Evolutionary conservation across 2,888 invertebrate genomes (phyloP).

Genomic region (Drosophila sordidapex): DNA sequence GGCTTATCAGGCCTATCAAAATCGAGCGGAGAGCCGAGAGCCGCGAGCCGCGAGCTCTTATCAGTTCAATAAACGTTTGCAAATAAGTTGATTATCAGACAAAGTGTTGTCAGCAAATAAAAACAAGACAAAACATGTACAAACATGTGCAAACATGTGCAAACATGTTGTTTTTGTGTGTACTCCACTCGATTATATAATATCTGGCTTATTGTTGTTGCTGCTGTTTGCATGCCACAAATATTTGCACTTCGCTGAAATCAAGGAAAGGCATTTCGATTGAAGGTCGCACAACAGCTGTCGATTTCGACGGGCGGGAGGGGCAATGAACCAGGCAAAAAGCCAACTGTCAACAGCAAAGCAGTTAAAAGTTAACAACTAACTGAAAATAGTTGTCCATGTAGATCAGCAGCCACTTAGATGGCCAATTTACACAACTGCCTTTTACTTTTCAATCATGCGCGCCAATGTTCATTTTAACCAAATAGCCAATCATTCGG

Average conservation of each 20-base stretch:
- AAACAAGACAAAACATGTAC: slow-evolving; percentile 23
- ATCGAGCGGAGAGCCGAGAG: slow-evolving; percentile 2
- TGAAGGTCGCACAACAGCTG: slow-evolving; percentile 64
- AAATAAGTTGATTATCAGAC: slow-evolving; percentile 47
- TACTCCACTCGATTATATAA: slow-evolving; percentile 35
- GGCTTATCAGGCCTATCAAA: slow-evolving; percentile 36
- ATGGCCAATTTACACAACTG: slow-evolving; percentile 59
- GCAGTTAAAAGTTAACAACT: slow-evolving; percentile 1
- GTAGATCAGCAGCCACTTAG: slow-evolving; percentile 35
- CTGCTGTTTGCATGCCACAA: slow-evolving; percentile 34
- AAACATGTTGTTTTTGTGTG: slow-evolving; percentile 12
- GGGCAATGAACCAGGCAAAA: slow-evolving; percentile 54
- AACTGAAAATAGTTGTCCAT: slow-evolving; percentile 13
- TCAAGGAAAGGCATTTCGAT: slow-evolving; percentile 51
- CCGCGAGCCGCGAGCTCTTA: slow-evolving; percentile 2
- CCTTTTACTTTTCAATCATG: slow-evolving; percentile 67
- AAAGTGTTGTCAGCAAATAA: slow-evolving; percentile 10
- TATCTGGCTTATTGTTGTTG: slow-evolving; percentile 23
- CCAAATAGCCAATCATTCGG: slow-evolving; percentile 26
- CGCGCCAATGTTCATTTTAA: slow-evolving; percentile 58
- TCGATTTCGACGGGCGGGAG: slow-evolving; percentile 24
- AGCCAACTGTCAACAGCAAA: slow-evolving; percentile 3
- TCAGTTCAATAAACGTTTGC: slow-evolving; percentile 59
- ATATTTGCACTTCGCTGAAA: slow-evolving; percentile 53
- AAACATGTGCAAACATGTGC: slow-evolving; percentile 14